Base-by-base conservation (phyloP, 2,888 invertebrate genomes). In the Limenitis camilla region DNA sequence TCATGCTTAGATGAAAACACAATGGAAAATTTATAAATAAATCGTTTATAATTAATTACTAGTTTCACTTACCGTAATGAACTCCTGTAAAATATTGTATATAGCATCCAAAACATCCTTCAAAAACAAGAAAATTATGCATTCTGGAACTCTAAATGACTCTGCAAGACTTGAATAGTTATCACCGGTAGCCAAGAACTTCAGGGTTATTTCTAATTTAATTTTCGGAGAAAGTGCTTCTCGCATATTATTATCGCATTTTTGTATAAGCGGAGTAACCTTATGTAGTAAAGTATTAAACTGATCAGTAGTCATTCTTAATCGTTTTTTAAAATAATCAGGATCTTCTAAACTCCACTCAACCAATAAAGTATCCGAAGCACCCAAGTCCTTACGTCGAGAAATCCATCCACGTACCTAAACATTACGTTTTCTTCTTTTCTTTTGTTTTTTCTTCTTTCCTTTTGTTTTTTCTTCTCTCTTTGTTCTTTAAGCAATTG, bases 141-240 rank as follows among this genome's bases (percentile, higher is more conserved):
- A 65, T 65, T 65, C 62, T 66, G 67, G 63, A 67, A 69, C 67
- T 66, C 66, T 65, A 63, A 66, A 69, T 66, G 65, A 66, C 60
- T 65, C 62, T 64, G 63, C 63, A 62, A 68, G 65, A 66, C 64
- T 68, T 66, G 62, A 36, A 6, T 44, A 44, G 44, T 44, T 44
- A 44, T 36, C 44, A 44, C 44, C 35, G 44, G 44, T 35, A 44
- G 35, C 44, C 42, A 43, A 43, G 42, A 43, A 43, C 42, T 43
- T 43, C 42, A 43, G 42, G 42, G 32, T 33, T 43, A 43, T 43
- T 43, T 43, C 33, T 32, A 43, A 43, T 43, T 43, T 43, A 43
- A 43, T 43, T 43, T 43, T 43, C 27, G 63, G 60, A 57, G 61
- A 61, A 59, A 63, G 60, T 53, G 63, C 63, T 62, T 5, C 60